Evolutionary conservation across 2,113 vertebrate species (phyloP).

Genomic region (Chiloscyllium plagiosum): DNA sequence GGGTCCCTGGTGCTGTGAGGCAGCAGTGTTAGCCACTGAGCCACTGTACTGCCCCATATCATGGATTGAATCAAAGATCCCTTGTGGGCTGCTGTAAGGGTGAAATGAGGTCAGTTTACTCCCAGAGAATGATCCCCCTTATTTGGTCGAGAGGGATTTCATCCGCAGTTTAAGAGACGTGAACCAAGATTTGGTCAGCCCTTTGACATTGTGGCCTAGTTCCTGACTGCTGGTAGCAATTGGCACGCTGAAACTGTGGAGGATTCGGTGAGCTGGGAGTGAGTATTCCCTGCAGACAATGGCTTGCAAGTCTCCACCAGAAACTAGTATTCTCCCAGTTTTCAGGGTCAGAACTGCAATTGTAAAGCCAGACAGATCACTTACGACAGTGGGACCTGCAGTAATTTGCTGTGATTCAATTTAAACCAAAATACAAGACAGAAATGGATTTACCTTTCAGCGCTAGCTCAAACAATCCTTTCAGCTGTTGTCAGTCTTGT

Average conservation of each 20-base stretch:
- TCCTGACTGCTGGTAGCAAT: not conserved
- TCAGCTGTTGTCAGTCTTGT: too few relatives aligned
- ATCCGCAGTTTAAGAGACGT: not conserved
- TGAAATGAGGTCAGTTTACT: not conserved
- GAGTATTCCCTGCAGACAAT: not conserved
- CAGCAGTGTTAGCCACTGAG: too few relatives aligned
- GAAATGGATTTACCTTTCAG: not conserved
- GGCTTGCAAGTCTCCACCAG: not conserved
- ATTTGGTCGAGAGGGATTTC: not conserved
- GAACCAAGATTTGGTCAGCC: not conserved
- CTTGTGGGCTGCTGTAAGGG: not conserved
- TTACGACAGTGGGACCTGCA: not conserved
- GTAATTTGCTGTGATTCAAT: not conserved
- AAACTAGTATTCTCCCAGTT: not conserved
- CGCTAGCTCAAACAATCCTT: not conserved
- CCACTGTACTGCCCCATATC: too few relatives aligned
- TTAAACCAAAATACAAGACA: not conserved
- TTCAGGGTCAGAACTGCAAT: not conserved
- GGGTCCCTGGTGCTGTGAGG: too few relatives aligned
- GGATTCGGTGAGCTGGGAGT: not conserved
- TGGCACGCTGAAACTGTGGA: not conserved
- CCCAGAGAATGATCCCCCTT: not conserved
- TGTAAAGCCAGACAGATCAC: not conserved
- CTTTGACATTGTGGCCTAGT: not conserved
- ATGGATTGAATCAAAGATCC: not conserved